phyloP scores from a whole-genome alignment of 30 jellyfish, hydroid and myxozoan species.

The Aurelia coerulea region DNA sequence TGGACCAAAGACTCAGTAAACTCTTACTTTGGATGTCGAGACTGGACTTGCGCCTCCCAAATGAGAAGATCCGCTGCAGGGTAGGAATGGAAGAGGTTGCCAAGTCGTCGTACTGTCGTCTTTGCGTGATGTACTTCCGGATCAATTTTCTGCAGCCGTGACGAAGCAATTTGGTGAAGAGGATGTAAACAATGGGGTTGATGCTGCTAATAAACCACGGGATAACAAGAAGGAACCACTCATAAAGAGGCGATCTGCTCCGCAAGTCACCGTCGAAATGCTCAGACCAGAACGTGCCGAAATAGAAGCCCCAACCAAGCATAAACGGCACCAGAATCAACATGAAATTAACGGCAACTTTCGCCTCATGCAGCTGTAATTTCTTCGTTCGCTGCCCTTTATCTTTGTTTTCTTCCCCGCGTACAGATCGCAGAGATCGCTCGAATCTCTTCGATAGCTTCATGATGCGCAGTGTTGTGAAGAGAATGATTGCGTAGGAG shows the following conservation, averaged over 20 bases:
- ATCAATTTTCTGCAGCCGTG: constrained; percentile 68
- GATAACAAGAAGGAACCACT: constrained; percentile 59
- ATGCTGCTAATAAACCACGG: constrained; percentile 78
- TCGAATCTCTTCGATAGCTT: constrained; percentile 46
- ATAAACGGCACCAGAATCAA: constrained; percentile 67
- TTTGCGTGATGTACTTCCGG: constrained; percentile 8
- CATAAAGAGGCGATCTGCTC: constrained; percentile 15
- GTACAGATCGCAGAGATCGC: constrained; percentile 26
- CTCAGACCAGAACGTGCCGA: constrained; percentile 73
- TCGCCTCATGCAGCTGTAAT: constrained; percentile 57
- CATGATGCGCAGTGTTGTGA: constrained; percentile 47
- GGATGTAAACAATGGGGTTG: constrained; percentile 70
- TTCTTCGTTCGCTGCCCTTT: constrained; percentile 36
- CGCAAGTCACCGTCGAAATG: constrained; percentile 19
- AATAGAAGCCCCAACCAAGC: constrained; percentile 77
- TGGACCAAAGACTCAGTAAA: constrained; percentile 62
- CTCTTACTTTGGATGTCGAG: constrained; percentile 62
- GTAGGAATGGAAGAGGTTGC: neutral
- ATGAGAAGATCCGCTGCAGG: constrained; percentile 7
- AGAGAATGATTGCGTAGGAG: constrained; percentile 51
- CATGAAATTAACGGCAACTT: constrained; percentile 67
- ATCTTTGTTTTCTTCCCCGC: neutral
- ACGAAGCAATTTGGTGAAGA: constrained; percentile 56
- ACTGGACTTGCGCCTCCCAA: constrained; percentile 50
- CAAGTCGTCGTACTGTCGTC: neutral